Percentiles rank a stretch among this genome's conserved stretches.
Conservation (phyloP, 1,140 invertebrate genomes). For the Aphelenchoides besseyi region DNA sequence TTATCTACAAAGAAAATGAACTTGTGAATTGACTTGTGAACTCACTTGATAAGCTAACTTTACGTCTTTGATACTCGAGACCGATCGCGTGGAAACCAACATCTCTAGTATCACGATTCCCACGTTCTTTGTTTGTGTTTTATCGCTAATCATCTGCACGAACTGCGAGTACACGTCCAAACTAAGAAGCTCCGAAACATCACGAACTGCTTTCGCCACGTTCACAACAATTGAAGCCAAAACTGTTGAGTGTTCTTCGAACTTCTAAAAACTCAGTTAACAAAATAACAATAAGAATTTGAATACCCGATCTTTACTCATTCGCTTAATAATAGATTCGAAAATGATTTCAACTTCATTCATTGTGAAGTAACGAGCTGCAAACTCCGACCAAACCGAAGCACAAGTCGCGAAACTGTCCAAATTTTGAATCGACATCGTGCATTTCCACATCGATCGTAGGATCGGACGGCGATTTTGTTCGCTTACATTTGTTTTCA, state of each 20-base stretch:
- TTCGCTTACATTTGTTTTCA: conserved; percentile 27
- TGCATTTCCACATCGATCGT: conserved; percentile 35
- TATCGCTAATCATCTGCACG: neutral
- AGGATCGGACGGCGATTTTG: conserved; percentile 33
- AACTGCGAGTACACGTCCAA: neutral
- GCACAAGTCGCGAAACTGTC: conserved; percentile 33
- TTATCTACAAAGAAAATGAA: no score
- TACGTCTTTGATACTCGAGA: neutral
- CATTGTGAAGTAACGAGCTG: conserved; percentile 34
- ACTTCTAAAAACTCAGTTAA: neutral
- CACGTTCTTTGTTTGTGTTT: neutral
- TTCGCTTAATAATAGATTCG: conserved; percentile 24
- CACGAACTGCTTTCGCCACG: neutral
- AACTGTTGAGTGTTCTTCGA: neutral
- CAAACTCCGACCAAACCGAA: conserved; percentile 49
- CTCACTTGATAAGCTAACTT: neutral
- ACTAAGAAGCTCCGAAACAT: neutral
- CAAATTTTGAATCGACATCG: conserved; percentile 20
- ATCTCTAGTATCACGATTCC: neutral
- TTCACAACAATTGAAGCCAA: neutral
- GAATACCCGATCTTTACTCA: neutral
- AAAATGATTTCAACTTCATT: conserved; percentile 41
- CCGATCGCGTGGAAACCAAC: neutral
- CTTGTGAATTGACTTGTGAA: no score
- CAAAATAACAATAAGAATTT: neutral